phyloP scores from a whole-genome alignment of 1,140 invertebrate genomes.

The Proctacanthus coquilletti region DNA sequence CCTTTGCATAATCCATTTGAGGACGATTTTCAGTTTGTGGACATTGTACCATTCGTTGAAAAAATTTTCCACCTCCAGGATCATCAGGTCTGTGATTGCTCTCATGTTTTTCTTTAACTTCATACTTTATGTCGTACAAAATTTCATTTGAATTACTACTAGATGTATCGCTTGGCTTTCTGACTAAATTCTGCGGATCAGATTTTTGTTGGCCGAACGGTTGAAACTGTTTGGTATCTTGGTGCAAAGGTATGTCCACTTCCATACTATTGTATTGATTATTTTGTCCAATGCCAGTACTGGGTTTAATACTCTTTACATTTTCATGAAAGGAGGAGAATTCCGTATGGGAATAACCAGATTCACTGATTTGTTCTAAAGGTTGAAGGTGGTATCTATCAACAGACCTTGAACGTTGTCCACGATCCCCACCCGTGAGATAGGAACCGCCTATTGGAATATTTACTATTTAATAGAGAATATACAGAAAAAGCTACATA shows the following conservation, averaged over 20 bases:
- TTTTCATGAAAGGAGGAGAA: background rate
- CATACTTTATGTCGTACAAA: background rate
- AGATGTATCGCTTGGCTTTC: background rate
- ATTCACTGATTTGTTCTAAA: constrained; percentile 16
- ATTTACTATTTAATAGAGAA: background rate
- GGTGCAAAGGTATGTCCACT: background rate
- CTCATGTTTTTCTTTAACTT: background rate
- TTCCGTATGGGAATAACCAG: constrained; percentile 3
- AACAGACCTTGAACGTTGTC: constrained; percentile 15
- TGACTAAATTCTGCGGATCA: background rate
- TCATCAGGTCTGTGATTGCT: background rate
- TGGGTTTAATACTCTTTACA: too few relatives aligned
- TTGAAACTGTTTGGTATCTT: background rate
- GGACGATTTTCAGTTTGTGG: too few relatives aligned
- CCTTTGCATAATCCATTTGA: too few relatives aligned
- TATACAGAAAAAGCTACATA: constrained; percentile 7
- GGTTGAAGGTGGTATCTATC: constrained; percentile 9
- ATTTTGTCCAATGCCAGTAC: too few relatives aligned
- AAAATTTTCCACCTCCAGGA: constrained; percentile 2
- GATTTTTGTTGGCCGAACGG: background rate
- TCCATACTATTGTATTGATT: background rate
- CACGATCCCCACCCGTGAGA: constrained; percentile 16
- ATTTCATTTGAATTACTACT: background rate
- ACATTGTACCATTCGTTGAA: too few relatives aligned
- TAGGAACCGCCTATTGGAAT: constrained; percentile 6